A percentile compares a stretch with the other conserved stretches of the same genome.
Evolutionary conservation across 2,113 vertebrate genomes (phyloP).

Genomic region (Gnathochromis pfefferi): DNA sequence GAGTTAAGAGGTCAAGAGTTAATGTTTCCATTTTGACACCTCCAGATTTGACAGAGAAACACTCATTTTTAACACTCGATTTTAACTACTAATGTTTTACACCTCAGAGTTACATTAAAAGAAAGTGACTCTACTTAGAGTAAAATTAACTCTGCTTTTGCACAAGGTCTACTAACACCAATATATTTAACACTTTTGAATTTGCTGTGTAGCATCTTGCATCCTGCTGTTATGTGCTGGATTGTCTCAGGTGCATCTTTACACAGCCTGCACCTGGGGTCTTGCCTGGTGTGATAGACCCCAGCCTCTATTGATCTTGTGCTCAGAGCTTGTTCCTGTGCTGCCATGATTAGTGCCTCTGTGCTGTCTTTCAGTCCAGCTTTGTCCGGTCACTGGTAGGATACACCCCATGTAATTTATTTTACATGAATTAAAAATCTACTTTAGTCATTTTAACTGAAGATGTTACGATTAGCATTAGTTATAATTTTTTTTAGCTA

Average conservation of each 20-base stretch:
- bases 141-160: too few relatives aligned
- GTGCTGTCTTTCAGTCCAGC: fast-evolving
- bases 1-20: too few relatives aligned
- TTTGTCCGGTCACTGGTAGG: background rate
- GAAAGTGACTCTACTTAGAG: too few relatives aligned
- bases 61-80: too few relatives aligned
- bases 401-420: background rate
- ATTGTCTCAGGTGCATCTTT: fast-evolving
- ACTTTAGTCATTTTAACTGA: background rate
- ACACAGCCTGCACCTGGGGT: background rate
- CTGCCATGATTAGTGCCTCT: background rate
- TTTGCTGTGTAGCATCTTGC: background rate
- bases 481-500: background rate
- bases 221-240: background rate
- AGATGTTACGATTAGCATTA: background rate
- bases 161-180: too few relatives aligned
- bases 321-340: background rate
- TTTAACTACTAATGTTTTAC: too few relatives aligned
- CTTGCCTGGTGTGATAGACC: background rate
- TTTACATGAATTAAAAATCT: background rate
- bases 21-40: too few relatives aligned
- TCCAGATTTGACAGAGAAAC: too few relatives aligned
- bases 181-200: too few relatives aligned
- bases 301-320: background rate
- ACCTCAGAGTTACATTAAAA: too few relatives aligned